Percentiles rank a stretch among this genome's conserved stretches.
These are phyloP conservation scores for Loriculus beryllinus DNA, from an alignment of 2,797 vertebrate species.

Conservation along the genomic window DNA sequence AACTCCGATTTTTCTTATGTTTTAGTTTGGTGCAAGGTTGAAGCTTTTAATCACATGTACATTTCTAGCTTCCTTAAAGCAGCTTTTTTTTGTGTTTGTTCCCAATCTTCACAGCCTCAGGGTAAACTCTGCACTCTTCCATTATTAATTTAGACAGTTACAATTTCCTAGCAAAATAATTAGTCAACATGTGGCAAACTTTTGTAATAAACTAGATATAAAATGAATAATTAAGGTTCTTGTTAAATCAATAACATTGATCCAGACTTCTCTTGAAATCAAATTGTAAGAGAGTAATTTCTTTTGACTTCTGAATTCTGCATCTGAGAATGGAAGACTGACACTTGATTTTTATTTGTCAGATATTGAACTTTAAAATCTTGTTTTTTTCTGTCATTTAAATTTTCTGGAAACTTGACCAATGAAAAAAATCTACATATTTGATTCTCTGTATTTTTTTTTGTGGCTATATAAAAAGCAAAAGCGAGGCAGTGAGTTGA, in stretches of 20 bases:
- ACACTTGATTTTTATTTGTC: conserved; percentile 51
- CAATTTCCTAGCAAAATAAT: conserved; percentile 73
- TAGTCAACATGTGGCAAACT: conserved; percentile 65
- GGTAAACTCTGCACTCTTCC: conserved; percentile 59
- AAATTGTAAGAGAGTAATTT: conserved; percentile 63
- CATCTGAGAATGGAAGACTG: conserved; percentile 42
- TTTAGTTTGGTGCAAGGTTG: conserved; percentile 46
- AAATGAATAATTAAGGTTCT: conserved; percentile 76
- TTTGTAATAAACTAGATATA: conserved; percentile 72
- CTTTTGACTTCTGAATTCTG: conserved; percentile 55
- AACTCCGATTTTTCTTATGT: background rate
- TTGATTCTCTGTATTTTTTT: background rate
- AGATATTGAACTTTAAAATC: conserved; percentile 53
- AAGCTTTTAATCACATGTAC: conserved; percentile 35
- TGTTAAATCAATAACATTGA: conserved; percentile 74
- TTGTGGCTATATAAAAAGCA: background rate
- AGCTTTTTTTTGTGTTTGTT: background rate
- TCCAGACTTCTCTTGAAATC: conserved; percentile 62
- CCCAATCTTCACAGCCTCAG: conserved; percentile 63
- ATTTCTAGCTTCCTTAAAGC: conserved; percentile 29
- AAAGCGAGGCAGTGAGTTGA: background rate
- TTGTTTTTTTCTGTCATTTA: conserved; percentile 36
- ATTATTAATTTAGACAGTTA: conserved; percentile 72
- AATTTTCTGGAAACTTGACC: background rate
- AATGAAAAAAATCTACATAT: background rate